Percentiles rank a stretch among this genome's conserved stretches.
phyloP scores from a whole-genome alignment of 2,797 vertebrate species.

The Galagoides demidoff region DNA sequence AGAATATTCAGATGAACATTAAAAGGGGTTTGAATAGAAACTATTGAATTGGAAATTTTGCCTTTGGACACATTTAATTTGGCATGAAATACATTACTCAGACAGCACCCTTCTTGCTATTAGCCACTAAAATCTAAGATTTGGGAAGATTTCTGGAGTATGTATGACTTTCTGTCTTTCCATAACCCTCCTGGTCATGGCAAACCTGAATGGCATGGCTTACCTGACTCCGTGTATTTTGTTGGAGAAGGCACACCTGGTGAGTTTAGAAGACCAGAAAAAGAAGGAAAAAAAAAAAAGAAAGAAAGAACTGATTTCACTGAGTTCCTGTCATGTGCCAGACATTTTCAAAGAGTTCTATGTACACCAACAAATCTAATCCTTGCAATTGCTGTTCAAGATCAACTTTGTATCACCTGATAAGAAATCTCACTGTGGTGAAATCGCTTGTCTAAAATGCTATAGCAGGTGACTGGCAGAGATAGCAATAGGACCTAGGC shows the following conservation, averaged over 20 bases:
- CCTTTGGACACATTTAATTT: background rate
- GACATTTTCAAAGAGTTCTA: conserved; percentile 19
- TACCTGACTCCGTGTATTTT: background rate
- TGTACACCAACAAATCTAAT: background rate
- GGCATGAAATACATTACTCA: background rate
- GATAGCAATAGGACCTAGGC: background rate
- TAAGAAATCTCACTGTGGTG: background rate
- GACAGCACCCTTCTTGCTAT: background rate
- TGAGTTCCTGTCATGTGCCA: background rate
- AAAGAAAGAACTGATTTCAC: background rate
- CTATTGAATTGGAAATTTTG: background rate
- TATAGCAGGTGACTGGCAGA: background rate
- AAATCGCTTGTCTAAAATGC: background rate
- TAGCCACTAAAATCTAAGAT: background rate
- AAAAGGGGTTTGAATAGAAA: background rate
- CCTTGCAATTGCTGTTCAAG: background rate
- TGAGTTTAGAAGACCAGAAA: background rate
- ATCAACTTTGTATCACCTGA: background rate
- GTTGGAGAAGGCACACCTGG: background rate
- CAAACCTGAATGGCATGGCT: background rate
- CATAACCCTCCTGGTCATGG: background rate
- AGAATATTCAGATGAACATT: background rate
- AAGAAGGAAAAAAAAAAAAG: conserved; percentile 9
- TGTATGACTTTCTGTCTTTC: background rate
- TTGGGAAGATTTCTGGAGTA: background rate